Conservation (phyloP, 1,140 invertebrate genomes). For the Anastatus disparis region DNA sequence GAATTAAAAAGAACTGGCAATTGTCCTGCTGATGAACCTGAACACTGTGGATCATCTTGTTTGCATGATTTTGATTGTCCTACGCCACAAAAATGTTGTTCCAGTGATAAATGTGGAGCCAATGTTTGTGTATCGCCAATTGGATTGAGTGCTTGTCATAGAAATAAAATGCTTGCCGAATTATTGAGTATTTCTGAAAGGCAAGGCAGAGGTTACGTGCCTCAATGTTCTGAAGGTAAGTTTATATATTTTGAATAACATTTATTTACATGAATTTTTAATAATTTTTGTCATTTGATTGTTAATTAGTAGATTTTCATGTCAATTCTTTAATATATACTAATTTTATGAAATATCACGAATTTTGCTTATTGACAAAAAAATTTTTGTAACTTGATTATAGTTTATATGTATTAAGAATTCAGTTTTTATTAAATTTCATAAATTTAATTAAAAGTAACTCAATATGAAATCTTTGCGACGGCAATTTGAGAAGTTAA, state of each 20-base stretch:
- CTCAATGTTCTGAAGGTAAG: slow-evolving; percentile 75
- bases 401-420: no score
- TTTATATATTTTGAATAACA: not conserved
- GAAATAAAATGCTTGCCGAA: slow-evolving; percentile 81
- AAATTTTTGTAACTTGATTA: no score
- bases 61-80: slow-evolving; percentile 83
- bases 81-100: slow-evolving; percentile 83
- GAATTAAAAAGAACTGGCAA: slow-evolving; percentile 79
- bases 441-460: no score
- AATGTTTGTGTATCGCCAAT: slow-evolving; percentile 52
- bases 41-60: slow-evolving; percentile 74
- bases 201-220: slow-evolving; percentile 83
- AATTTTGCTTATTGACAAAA: no score
- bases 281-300: not conserved
- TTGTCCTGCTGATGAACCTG: slow-evolving; percentile 71
- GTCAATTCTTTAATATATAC: not conserved
- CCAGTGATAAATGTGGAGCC: slow-evolving; percentile 65
- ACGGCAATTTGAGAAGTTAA: no score
- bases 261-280: not conserved
- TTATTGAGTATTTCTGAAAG: slow-evolving; percentile 80
- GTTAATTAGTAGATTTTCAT: not conserved
- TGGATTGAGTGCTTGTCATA: slow-evolving; percentile 71
- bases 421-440: no score
- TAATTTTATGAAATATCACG: no score
- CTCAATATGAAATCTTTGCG: no score